Percentiles rank a stretch among this genome's conserved stretches.
Conservation (phyloP, 2,797 vertebrate genomes). For the Gymnocypris eckloni region DNA sequence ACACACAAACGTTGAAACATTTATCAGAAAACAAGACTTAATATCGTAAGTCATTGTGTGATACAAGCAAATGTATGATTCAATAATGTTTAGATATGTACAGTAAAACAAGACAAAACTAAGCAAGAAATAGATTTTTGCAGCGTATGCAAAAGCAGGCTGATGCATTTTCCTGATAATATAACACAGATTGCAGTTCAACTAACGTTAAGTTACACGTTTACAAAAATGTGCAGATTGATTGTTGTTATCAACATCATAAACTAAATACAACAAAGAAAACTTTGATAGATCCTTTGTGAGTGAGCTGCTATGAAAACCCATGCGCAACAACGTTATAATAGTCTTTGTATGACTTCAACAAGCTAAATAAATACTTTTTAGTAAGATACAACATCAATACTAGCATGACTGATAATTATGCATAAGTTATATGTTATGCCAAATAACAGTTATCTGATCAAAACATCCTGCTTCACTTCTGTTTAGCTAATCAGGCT, state of each 20-base stretch:
- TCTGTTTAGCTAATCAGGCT: constrained; percentile 38
- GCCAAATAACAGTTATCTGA: background rate
- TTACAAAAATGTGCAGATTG: too few species aligned
- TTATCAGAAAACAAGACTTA: background rate
- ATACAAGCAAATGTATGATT: background rate
- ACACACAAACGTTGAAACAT: background rate
- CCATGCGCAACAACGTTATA: background rate
- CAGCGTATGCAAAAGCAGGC: background rate
- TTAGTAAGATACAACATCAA: background rate
- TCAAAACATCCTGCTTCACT: constrained; percentile 7
- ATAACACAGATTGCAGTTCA: background rate
- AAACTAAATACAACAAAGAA: background rate
- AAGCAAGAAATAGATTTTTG: background rate
- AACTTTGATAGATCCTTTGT: background rate
- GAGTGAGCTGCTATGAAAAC: background rate
- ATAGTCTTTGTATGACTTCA: background rate
- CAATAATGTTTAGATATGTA: background rate
- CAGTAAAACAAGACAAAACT: background rate
- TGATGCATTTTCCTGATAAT: background rate
- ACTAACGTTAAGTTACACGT: background rate
- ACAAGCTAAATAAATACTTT: background rate
- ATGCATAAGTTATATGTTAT: background rate
- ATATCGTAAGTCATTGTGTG: background rate
- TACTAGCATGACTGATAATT: background rate
- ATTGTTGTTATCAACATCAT: background rate